Evolutionary conservation across 2,797 vertebrate species (phyloP), one percentile per base, ranked within the genome.

Genomic region (Saxicola maurus): DNA sequence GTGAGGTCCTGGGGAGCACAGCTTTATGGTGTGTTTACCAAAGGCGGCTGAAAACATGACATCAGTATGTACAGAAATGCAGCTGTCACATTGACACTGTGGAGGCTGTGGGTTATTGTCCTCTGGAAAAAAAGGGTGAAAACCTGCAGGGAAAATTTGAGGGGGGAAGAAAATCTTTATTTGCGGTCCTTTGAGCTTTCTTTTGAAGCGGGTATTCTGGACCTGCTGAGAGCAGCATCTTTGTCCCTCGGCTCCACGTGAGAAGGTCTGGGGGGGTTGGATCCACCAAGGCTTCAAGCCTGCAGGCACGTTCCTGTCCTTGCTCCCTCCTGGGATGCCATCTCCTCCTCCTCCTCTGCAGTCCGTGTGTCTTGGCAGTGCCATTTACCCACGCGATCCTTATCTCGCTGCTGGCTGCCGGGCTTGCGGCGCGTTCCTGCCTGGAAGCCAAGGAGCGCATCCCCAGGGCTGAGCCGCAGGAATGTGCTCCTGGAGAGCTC

Each of bases 11-110:
- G 45, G 35, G 31, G 45, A 78, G 48, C 16, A 37, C 3, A 66
- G 17, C 42, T 72, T 80, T 88, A 85, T 81, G 76, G 46, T 57
- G n/a, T 78, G 71, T 92, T 92, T 95, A 75, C 68, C 67, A 64
- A 94, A 83, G 92, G 87, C 0, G 8, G 64, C 30, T 24, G 31
- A 37, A 73, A 68, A 51, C 49, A 25, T 86, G 51, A 62, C 11
- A 31, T 42, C 65, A 74, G 27, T 37, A 35, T 11, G 37, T 42
- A 48, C 52, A 76, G 83, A 76, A 86, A 59, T 9, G n/a, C 31
- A 60, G 64, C 49, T 7, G 18, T 48, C 4, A 6, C 5, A 1
- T 25, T 0, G 0, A 9, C 2, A 1, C 59, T 49, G 37, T 2
- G 5, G 0, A 23, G 48, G 18, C 59, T 56, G 31, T 25, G 35